Evolutionary conservation across 2,113 vertebrate genomes (phyloP).

Genomic region (Embiotoca jacksoni): DNA sequence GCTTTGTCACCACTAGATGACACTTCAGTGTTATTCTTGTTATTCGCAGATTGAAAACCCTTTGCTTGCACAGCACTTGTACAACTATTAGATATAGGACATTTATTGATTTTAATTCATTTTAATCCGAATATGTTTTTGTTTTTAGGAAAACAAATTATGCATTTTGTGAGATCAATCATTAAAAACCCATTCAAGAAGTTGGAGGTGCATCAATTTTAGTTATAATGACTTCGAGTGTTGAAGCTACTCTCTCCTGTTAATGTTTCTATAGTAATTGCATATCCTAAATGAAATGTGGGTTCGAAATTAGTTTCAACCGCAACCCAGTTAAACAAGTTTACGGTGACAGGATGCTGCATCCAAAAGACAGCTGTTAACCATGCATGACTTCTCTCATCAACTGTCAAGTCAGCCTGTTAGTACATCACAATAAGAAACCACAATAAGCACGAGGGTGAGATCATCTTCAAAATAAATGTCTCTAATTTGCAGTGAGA

Average conservation of each 20-base stretch:
- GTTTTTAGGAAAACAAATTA: too few species aligned
- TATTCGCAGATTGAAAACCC: neutral
- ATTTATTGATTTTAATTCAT: neutral
- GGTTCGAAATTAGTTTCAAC: neutral
- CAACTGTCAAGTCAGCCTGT: neutral
- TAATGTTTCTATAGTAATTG: too few species aligned
- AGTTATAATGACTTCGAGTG: too few species aligned
- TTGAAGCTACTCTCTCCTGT: too few species aligned
- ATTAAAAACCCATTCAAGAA: too few species aligned
- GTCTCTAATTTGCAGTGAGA: neutral
- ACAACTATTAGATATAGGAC: neutral
- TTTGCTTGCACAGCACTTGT: accelerated
- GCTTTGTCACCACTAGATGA: constrained; percentile 38
- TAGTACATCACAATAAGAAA: neutral
- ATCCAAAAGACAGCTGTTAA: constrained; percentile 6
- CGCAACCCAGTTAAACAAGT: too few species aligned
- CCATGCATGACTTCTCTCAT: neutral
- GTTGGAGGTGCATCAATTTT: too few species aligned
- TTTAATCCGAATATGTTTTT: too few species aligned
- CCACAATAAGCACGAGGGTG: too few species aligned
- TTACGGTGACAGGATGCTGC: neutral
- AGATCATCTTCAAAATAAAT: constrained; percentile 21
- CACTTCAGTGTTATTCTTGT: neutral
- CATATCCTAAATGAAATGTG: too few species aligned
- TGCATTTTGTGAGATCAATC: too few species aligned